These are phyloP conservation scores for Malthinus seriepunctatus DNA, from an alignment of 2,888 invertebrate species.

Conservation along the genomic window DNA sequence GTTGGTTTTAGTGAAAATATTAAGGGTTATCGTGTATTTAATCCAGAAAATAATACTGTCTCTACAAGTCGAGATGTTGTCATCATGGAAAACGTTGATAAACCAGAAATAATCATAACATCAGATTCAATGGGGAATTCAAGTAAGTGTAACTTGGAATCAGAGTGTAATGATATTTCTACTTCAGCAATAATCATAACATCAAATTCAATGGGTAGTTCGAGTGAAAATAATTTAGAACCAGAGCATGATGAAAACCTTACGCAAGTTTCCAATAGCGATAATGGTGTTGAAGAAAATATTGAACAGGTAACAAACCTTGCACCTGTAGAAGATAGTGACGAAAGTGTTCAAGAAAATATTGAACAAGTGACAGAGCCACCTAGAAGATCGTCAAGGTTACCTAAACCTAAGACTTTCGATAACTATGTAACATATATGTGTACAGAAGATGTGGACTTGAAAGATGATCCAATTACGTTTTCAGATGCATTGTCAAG, in stretches of 20 bases:
- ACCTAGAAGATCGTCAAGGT: background rate
- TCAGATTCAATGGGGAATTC: too few relatives aligned
- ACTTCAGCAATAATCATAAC: too few relatives aligned
- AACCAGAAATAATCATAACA: too few relatives aligned
- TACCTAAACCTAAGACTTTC: background rate
- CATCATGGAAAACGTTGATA: constrained; percentile 25
- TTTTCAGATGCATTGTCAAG: constrained; percentile 36
- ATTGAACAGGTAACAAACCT: too few relatives aligned
- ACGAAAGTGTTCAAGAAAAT: background rate
- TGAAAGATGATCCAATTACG: constrained; percentile 24
- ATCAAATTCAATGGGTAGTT: too few relatives aligned
- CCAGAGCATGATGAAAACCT: too few relatives aligned
- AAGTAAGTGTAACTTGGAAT: too few relatives aligned
- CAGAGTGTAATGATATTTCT: too few relatives aligned
- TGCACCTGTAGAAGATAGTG: too few relatives aligned
- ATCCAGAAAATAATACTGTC: background rate
- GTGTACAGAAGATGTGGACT: background rate
- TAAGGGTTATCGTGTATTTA: constrained; percentile 24
- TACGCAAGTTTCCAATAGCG: too few relatives aligned
- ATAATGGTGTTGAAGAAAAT: too few relatives aligned
- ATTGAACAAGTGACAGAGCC: background rate
- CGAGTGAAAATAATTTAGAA: too few relatives aligned
- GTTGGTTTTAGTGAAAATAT: constrained; percentile 18
- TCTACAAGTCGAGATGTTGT: constrained; percentile 20
- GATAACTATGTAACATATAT: background rate